A percentile compares a stretch with the other conserved stretches of the same genome.
Conservation (phyloP, 2,113 vertebrate species). For the Rousettus leschenaultii region DNA sequence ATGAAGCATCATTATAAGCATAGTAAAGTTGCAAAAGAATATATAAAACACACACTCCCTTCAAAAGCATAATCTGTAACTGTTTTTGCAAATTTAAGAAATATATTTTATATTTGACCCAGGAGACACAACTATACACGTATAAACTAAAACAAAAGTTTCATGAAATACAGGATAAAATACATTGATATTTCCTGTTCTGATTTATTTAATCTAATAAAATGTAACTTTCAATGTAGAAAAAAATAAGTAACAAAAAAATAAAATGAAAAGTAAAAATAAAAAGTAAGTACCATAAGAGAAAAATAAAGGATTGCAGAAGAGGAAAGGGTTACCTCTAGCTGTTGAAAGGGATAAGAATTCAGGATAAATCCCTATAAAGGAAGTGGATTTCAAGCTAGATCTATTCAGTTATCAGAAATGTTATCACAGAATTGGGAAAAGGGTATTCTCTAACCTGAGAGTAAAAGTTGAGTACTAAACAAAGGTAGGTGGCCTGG, state of each 20-base stretch:
- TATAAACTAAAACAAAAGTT: constrained; percentile 10
- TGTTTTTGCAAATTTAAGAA: constrained; percentile 35
- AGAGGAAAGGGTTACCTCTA: background rate
- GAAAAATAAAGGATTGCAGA: background rate
- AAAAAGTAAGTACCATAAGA: background rate
- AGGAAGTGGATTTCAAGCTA: constrained; percentile 8
- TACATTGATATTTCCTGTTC: constrained; percentile 2
- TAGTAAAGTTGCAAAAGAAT: background rate
- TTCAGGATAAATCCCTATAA: background rate
- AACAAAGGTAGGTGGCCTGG: background rate
- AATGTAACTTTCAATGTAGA: background rate
- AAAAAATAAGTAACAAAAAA: background rate
- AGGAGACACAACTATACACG: background rate
- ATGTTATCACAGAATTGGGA: background rate
- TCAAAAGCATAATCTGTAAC: background rate
- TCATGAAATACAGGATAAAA: background rate
- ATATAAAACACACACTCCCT: background rate
- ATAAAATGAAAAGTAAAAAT: no score
- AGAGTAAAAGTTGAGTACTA: background rate
- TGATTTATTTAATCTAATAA: background rate
- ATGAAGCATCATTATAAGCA: constrained; percentile 1
- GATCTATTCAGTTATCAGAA: background rate
- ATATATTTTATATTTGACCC: background rate
- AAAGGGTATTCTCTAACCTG: constrained; percentile 11
- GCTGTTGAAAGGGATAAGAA: background rate